Conservation (phyloP, 1,140 invertebrate species). For the Drosophila truncata region DNA sequence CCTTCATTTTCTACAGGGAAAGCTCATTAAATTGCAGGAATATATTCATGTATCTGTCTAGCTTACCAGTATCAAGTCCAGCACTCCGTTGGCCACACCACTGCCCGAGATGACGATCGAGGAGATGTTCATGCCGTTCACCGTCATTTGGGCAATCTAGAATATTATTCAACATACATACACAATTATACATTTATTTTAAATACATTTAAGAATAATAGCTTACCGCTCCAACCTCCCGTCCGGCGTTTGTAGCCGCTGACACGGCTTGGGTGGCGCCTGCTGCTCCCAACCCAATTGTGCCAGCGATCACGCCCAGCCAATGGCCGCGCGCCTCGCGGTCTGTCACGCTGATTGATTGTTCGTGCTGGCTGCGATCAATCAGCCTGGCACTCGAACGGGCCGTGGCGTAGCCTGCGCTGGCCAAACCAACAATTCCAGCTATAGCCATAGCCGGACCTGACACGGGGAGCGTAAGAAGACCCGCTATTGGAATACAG, state of each 20-base stretch:
- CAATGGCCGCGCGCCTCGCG: constrained; percentile 63
- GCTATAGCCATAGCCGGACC: constrained; percentile 61
- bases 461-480: constrained; percentile 52
- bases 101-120: constrained; percentile 64
- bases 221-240: constrained; percentile 68
- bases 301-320: constrained; percentile 60
- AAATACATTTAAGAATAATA: too few relatives aligned
- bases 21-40: neutral
- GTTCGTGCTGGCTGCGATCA: constrained; percentile 74
- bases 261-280: constrained; percentile 66
- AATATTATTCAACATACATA: neutral
- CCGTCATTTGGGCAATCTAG: constrained; percentile 62
- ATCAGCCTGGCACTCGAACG: constrained; percentile 52
- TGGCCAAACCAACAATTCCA: constrained; percentile 46
- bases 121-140: constrained; percentile 73
- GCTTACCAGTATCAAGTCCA: constrained; percentile 66
- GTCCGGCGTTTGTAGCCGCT: constrained; percentile 56
- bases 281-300: constrained; percentile 64
- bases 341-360: constrained; percentile 65
- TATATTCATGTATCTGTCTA: neutral
- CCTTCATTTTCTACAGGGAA: constrained; percentile 49
- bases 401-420: constrained; percentile 58
- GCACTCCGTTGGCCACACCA: constrained; percentile 56
- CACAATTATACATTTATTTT: too few relatives aligned
- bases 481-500: constrained; percentile 45